Conservation (phyloP, 2,113 vertebrate genomes). For the Eublepharis macularius region DNA sequence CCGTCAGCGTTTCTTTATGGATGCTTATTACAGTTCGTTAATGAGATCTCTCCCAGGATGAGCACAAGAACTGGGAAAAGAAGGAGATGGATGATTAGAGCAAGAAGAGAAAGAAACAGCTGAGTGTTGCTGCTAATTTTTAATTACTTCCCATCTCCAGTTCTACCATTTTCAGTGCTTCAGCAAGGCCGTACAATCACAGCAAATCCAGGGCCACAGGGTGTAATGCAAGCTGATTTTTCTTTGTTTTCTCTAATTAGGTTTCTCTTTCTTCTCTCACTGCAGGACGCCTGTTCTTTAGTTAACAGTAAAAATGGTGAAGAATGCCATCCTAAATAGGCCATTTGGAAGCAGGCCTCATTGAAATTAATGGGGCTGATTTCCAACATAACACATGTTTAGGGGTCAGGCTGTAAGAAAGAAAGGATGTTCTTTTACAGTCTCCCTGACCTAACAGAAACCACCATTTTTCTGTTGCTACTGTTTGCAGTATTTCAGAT, state of each 20-base stretch:
- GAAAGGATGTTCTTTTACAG: neutral
- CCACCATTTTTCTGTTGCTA: neutral
- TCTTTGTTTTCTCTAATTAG: slow-evolving; percentile 32
- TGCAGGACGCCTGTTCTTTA: slow-evolving; percentile 7
- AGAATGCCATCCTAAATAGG: neutral
- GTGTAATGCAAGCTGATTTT: slow-evolving; percentile 28
- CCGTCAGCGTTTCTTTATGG: neutral
- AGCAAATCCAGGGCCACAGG: slow-evolving; percentile 22
- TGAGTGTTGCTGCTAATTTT: slow-evolving; percentile 1
- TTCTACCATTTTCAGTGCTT: neutral
- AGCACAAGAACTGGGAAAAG: slow-evolving; percentile 3
- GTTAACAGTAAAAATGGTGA: slow-evolving; percentile 25
- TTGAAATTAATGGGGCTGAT: neutral
- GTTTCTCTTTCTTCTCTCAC: slow-evolving; percentile 3
- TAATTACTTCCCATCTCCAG: slow-evolving; percentile 19
- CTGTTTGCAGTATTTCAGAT: neutral
- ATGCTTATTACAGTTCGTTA: slow-evolving; percentile 3
- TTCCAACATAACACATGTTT: neutral
- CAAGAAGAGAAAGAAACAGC: neutral
- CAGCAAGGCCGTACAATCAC: slow-evolving; percentile 8
- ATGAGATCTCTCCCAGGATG: neutral
- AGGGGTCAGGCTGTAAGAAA: neutral
- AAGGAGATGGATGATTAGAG: neutral
- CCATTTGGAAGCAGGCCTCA: neutral
- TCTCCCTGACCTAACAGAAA: neutral